Evolutionary conservation across 2,888 invertebrate genomes (phyloP), one percentile per base, ranked within the genome.

Genomic region (Entomobrya multifasciata): DNA sequence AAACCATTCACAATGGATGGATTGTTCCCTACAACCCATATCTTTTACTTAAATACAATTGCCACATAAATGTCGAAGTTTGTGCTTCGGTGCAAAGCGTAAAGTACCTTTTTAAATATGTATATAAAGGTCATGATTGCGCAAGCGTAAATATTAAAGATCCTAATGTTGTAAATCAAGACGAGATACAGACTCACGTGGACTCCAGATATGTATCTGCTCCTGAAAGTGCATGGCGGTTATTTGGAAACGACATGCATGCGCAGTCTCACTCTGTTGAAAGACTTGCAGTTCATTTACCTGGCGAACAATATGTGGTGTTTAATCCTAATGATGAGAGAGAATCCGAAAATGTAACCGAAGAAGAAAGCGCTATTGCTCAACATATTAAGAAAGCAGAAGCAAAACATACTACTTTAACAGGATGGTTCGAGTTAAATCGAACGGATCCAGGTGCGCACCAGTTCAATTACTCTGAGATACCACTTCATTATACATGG

Each of bases 51-150:
- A 92, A 90, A 74, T 93, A 90, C 89, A 90, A 92, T 80, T 89
- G 89, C 22, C 92, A 93, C 86, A 92, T 93, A 57, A 93, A 93
- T 90, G 91, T 92, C 1, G 92, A 93, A 90, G 87, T 87, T 47
- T 89, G 86, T 25, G 85, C 83, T 0, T 74, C 87, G 10, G 30
- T 88, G 0, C 52, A 81, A 52, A 81, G 82, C 15, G 87, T 90
- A 0, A 90, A 90, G 62, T 91, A 91, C 74, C 36, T 91, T 4
- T 90, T 81, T 79, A 91, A 91, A n/a, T n/a, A n/a, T n/a, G n/a
- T n/a, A n/a, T n/a, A n/a, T n/a, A n/a, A n/a, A n/a, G n/a, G n/a
- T n/a, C 89, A 91, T 67, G 91, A 91, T 52, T 85, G 89, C 27
- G 82, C 82, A 22, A 70, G 49, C 20, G 27, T 85, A 0, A 49